Percentiles rank a stretch among this genome's conserved stretches.
phyloP scores from a whole-genome alignment of 1,140 invertebrate genomes.

The Rhyzopertha dominica region DNA sequence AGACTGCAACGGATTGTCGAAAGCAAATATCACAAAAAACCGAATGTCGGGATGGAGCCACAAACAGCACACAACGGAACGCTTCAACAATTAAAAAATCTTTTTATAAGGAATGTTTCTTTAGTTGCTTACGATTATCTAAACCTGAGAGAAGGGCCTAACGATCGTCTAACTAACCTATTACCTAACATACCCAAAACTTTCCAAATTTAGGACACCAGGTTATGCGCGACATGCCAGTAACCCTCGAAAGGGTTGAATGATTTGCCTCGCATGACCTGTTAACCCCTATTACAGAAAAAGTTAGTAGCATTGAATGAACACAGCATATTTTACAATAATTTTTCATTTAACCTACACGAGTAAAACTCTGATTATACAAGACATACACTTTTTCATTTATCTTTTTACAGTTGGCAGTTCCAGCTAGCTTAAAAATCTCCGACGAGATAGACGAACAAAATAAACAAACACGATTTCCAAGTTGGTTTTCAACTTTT shows the following conservation, averaged over 20 bases:
- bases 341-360: conserved; percentile 34
- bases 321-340: conserved; percentile 33
- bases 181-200: conserved; percentile 19
- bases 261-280: conserved; percentile 6
- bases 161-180: conserved; percentile 28
- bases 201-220: no score
- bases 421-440: conserved; percentile 43
- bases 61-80: no score
- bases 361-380: conserved; percentile 32
- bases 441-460: conserved; percentile 35
- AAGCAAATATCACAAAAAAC: no score
- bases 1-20: no score
- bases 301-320: conserved; percentile 36
- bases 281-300: conserved; percentile 25
- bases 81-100: no score
- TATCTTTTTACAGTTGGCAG: conserved; percentile 45
- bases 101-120: conserved; percentile 33
- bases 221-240: no score
- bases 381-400: conserved; percentile 36
- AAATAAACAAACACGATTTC: no score
- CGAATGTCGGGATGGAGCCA: no score
- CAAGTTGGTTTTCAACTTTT: no score
- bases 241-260: no score
- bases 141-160: conserved; percentile 43
- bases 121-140: conserved; percentile 25